Percentiles rank a stretch among this genome's conserved stretches.
Evolutionary conservation across 1,140 invertebrate species (phyloP).

Genomic region (Brevipalpus yothersi): DNA sequence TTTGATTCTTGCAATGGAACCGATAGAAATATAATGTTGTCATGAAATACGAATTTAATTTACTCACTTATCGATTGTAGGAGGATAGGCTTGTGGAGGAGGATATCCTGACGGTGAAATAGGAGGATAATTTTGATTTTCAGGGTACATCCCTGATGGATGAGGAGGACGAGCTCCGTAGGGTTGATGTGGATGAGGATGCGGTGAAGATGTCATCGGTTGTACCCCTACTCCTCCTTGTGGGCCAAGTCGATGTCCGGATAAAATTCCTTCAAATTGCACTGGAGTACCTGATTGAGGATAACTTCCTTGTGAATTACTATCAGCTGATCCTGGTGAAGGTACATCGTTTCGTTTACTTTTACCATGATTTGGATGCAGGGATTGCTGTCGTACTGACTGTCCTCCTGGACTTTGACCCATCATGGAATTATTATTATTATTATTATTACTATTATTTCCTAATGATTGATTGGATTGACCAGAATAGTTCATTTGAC

Average conservation of each 20-base stretch:
- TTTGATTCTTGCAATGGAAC: too few relatives aligned
- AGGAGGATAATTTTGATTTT: neutral
- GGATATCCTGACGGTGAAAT: neutral
- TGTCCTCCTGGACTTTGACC: neutral
- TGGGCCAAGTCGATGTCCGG: neutral
- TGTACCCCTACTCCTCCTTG: neutral
- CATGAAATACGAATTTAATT: too few relatives aligned
- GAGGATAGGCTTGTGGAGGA: too few relatives aligned
- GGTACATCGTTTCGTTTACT: slow-evolving; percentile 14
- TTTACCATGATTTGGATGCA: slow-evolving; percentile 14
- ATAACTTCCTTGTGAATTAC: slow-evolving; percentile 1
- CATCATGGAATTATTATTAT: too few relatives aligned
- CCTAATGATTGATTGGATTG: neutral
- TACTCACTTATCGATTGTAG: too few relatives aligned
- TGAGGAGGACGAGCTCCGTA: slow-evolving; percentile 4
- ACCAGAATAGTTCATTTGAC: neutral
- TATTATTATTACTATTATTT: too few relatives aligned
- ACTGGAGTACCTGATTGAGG: neutral
- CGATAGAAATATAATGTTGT: too few relatives aligned
- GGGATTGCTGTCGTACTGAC: neutral
- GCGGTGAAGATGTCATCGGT: neutral
- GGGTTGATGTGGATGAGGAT: neutral
- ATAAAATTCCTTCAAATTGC: neutral
- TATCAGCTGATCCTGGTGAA: neutral
- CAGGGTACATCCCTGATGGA: neutral